A percentile compares a stretch with the other conserved stretches of the same genome.
phyloP scores from a whole-genome alignment of 2,888 invertebrate genomes.

The Amaurobius ferox region DNA sequence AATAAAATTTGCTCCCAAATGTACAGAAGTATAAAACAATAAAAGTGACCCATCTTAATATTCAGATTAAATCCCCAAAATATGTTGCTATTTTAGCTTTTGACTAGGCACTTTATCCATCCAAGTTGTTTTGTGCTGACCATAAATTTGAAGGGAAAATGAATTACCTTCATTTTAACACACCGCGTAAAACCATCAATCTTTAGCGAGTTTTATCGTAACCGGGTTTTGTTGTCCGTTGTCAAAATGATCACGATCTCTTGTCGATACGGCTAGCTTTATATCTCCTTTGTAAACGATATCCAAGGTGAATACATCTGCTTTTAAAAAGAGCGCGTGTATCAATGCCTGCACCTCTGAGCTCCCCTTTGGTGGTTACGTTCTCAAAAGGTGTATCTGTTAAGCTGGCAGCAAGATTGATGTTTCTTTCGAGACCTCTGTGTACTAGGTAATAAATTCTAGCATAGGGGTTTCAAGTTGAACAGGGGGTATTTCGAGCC shows the following conservation, averaged over 20 bases:
- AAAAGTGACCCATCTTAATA: too few species aligned
- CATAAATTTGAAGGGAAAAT: too few species aligned
- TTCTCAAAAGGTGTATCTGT: slow-evolving; percentile 64
- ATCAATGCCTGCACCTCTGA: slow-evolving; percentile 31
- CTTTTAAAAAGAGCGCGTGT: slow-evolving; percentile 28
- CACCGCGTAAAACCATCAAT: background rate
- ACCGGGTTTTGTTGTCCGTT: background rate
- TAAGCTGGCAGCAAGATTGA: slow-evolving; percentile 70
- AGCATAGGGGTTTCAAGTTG: slow-evolving; percentile 11
- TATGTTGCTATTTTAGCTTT: too few species aligned
- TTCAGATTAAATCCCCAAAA: too few species aligned
- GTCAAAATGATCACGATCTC: slow-evolving; percentile 26
- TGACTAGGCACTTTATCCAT: too few species aligned
- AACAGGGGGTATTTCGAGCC: slow-evolving; percentile 34
- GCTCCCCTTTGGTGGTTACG: slow-evolving; percentile 46
- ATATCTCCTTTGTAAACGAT: slow-evolving; percentile 46
- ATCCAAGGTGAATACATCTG: slow-evolving; percentile 47
- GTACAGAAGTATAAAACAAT: too few species aligned
- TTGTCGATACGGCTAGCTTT: slow-evolving; percentile 27
- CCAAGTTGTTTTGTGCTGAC: too few species aligned
- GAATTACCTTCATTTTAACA: background rate
- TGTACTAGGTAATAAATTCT: slow-evolving; percentile 57
- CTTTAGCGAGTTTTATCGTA: slow-evolving; percentile 2
- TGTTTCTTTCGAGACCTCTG: slow-evolving; percentile 58
- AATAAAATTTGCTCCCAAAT: too few species aligned